A percentile compares a stretch with the other conserved stretches of the same genome.
Evolutionary conservation across 2,113 vertebrate genomes (phyloP).

Genomic region (Stegastes partitus): DNA sequence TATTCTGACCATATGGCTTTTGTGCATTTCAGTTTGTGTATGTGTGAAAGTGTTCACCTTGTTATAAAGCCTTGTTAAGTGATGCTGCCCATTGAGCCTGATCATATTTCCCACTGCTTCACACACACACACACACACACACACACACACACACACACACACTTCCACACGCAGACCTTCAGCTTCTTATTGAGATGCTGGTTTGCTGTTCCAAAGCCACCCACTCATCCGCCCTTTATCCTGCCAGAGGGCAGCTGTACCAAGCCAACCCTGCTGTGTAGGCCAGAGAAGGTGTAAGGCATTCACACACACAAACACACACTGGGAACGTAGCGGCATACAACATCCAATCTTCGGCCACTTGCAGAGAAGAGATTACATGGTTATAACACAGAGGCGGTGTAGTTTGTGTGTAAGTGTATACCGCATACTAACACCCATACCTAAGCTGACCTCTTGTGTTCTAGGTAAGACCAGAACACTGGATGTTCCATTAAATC

Average conservation of each 20-base stretch:
- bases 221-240: constrained; percentile 71
- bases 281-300: constrained; percentile 53
- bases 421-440: constrained; percentile 15
- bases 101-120: constrained; percentile 37
- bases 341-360: constrained; percentile 45
- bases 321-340: constrained; percentile 20
- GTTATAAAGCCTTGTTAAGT: constrained; percentile 49
- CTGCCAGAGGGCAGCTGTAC: constrained; percentile 65
- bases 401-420: constrained; percentile 12
- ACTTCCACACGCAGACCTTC: constrained; percentile 36
- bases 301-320: constrained; percentile 43
- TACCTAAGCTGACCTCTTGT: constrained; percentile 47
- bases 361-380: constrained; percentile 54
- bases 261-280: constrained; percentile 57
- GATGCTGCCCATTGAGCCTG: constrained; percentile 34
- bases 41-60: constrained; percentile 7
- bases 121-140: background rate
- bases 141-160: constrained; percentile 1
- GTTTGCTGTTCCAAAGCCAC: constrained; percentile 68
- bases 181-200: constrained; percentile 61
- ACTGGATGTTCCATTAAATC: constrained; percentile 41
- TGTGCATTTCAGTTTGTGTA: background rate
- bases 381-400: constrained; percentile 37
- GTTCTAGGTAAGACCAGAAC: constrained; percentile 41
- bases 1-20: background rate